A percentile compares a stretch with the other conserved stretches of the same genome.
These are phyloP conservation scores for Myiotriccus ornatus DNA, from an alignment of 2,797 vertebrate genomes.

Conservation along the genomic window DNA sequence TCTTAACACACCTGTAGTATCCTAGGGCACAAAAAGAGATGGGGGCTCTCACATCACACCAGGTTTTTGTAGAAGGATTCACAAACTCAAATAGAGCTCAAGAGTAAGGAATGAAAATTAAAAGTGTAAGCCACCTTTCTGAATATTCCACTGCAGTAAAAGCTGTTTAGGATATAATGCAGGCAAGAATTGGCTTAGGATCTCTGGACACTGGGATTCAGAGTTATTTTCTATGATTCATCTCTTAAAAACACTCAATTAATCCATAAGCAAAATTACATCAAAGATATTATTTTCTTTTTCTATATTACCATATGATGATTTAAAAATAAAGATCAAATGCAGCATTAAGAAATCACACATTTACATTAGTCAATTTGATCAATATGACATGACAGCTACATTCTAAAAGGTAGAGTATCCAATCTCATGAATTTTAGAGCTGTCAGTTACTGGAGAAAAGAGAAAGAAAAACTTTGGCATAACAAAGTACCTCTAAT, in stretches of 20 bases:
- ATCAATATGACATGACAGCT: neutral
- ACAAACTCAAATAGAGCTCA: neutral
- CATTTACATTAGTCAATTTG: neutral
- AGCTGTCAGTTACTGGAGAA: neutral
- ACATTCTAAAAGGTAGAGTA: neutral
- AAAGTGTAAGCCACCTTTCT: neutral
- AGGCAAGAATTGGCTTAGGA: neutral
- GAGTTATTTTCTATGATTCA: neutral
- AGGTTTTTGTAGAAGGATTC: neutral
- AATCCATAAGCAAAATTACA: neutral
- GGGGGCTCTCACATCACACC: neutral
- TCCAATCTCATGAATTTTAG: neutral
- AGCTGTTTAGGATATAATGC: neutral
- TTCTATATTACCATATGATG: neutral
- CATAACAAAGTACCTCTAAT: neutral
- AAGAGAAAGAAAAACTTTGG: neutral
- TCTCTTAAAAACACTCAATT: neutral
- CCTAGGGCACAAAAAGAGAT: neutral
- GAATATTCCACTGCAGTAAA: neutral
- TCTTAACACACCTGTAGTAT: neutral
- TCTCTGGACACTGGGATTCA: neutral
- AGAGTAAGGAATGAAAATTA: neutral
- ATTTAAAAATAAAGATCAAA: neutral
- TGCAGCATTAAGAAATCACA: neutral
- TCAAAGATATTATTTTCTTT: neutral